phyloP scores from a whole-genome alignment of 2,113 vertebrate species.

The Phaethornis superciliosus region DNA sequence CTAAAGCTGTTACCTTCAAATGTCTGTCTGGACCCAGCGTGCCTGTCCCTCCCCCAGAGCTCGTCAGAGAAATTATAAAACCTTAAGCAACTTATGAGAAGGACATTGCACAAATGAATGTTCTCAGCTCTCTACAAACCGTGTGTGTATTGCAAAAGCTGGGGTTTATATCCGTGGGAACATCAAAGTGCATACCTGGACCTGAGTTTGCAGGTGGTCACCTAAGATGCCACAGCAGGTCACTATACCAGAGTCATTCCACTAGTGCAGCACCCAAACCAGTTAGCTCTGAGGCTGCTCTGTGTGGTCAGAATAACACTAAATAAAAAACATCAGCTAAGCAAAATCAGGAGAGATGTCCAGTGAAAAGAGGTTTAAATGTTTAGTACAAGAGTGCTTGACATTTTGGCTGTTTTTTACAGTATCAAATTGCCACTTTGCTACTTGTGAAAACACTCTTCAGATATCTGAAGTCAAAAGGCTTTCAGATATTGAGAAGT shows the following conservation, averaged over 20 bases:
- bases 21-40: not conserved
- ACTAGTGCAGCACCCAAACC: not conserved
- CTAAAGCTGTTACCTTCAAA: not conserved
- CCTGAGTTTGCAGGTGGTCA: not conserved
- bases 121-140: not conserved
- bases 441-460: not conserved
- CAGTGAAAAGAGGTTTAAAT: not conserved
- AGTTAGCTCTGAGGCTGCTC: not conserved
- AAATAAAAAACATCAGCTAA: not conserved
- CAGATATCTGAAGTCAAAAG: not conserved
- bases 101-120: not conserved
- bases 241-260: not conserved
- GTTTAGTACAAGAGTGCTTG: not conserved
- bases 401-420: not conserved
- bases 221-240: no score
- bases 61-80: not conserved
- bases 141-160: accelerated
- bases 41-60: not conserved
- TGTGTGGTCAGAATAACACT: accelerated
- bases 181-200: not conserved
- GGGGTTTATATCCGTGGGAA: not conserved
- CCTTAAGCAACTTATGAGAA: not conserved
- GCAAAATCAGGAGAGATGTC: not conserved
- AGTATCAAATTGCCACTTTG: not conserved
- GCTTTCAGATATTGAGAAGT: not conserved